These are phyloP conservation scores for Lepisosteus oculatus DNA, from an alignment of 2,113 vertebrate genomes.

Conservation along the genomic window DNA sequence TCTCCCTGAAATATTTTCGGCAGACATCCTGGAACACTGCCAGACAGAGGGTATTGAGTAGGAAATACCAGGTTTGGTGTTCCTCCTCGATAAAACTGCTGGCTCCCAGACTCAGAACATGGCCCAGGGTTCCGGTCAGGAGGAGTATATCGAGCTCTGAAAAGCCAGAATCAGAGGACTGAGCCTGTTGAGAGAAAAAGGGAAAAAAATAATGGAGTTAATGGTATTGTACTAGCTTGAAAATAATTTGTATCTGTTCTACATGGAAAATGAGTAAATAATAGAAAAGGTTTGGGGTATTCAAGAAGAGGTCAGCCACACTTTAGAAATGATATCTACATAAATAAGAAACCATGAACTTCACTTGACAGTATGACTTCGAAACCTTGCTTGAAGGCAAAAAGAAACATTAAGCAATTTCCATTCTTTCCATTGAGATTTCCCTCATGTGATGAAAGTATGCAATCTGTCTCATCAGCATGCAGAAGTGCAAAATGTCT, in stretches of 20 bases:
- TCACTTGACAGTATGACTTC: no score
- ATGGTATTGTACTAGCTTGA: not conserved
- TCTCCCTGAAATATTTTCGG: slow-evolving; percentile 68
- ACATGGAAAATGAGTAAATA: no score
- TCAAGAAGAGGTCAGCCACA: no score
- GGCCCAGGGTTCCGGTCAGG: slow-evolving; percentile 77
- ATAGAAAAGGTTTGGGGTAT: no score
- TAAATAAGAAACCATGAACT: no score
- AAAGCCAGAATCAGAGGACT: slow-evolving; percentile 59
- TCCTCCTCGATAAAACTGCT: slow-evolving; percentile 97
- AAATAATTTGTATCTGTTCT: no score
- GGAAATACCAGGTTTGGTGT: slow-evolving; percentile 97
- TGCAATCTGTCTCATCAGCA: not conserved
- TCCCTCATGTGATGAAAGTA: no score
- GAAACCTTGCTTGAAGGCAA: no score
- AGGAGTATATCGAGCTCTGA: slow-evolving; percentile 83
- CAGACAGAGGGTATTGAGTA: slow-evolving; percentile 86
- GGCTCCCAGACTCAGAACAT: slow-evolving; percentile 82
- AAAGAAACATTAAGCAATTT: no score
- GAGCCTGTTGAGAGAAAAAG: slow-evolving; percentile 17
- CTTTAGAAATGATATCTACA: no score
- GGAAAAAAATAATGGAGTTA: not conserved
- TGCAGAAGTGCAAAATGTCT: not conserved
- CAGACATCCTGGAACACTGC: slow-evolving; percentile 80
- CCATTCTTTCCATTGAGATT: no score